phyloP scores from a whole-genome alignment of 2,113 vertebrate genomes.

The Urocolius indicus region DNA sequence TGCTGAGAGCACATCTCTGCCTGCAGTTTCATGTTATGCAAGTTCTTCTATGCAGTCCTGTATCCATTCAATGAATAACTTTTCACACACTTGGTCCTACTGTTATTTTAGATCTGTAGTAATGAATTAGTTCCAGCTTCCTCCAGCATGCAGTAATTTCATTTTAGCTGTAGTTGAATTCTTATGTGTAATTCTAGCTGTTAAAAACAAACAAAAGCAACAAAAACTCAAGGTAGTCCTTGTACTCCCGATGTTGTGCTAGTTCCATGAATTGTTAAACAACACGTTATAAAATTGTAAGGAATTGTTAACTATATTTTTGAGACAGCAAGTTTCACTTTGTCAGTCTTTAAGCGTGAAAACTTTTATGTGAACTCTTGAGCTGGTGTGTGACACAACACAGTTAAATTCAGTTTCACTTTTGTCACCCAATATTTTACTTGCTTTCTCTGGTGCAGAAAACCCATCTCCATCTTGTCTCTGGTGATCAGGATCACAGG shows the following conservation, averaged over 20 bases:
- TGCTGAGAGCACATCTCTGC: background rate
- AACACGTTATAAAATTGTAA: background rate
- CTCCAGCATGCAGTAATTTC: background rate
- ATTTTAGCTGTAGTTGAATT: background rate
- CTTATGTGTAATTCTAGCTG: background rate
- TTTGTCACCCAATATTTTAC: background rate
- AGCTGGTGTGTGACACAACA: background rate
- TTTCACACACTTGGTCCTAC: background rate
- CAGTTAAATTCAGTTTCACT: background rate
- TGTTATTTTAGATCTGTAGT: background rate
- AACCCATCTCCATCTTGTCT: rapidly evolving
- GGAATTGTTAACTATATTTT: background rate
- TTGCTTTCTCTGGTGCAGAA: background rate
- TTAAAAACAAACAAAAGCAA: background rate
- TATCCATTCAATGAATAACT: background rate
- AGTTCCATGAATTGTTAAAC: background rate
- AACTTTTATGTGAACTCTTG: background rate
- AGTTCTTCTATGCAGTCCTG: background rate
- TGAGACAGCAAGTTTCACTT: background rate
- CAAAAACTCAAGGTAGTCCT: background rate
- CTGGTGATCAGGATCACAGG: background rate
- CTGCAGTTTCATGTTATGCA: background rate
- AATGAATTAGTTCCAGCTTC: background rate
- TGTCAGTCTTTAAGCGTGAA: background rate
- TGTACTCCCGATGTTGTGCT: background rate